Evolutionary conservation across 2,888 invertebrate species (phyloP).

Genomic region (Neria commutata): DNA sequence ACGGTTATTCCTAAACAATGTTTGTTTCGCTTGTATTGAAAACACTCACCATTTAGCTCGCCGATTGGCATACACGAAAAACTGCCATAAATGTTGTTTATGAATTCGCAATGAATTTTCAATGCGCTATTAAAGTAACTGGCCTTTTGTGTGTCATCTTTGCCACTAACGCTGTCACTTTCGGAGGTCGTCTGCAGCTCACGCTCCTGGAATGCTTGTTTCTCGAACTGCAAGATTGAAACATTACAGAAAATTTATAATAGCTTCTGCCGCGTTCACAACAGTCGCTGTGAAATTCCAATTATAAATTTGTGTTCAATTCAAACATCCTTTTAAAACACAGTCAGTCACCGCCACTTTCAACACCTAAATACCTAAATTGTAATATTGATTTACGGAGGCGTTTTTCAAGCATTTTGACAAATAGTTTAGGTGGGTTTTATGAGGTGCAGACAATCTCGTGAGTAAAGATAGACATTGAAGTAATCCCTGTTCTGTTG

Average conservation of each 20-base stretch:
- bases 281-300: too few species aligned
- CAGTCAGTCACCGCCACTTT: too few species aligned
- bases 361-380: too few species aligned
- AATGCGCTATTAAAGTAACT: constrained; percentile 69
- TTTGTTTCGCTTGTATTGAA: background rate
- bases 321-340: too few species aligned
- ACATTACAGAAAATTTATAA: too few species aligned
- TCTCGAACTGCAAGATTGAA: constrained; percentile 80
- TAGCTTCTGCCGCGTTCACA: too few species aligned
- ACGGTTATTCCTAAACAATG: background rate
- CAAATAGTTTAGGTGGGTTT: constrained; percentile 78
- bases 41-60: constrained; percentile 68
- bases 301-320: too few species aligned
- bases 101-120: constrained; percentile 69
- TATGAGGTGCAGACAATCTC: too few species aligned
- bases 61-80: constrained; percentile 73
- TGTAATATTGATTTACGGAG: too few species aligned
- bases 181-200: constrained; percentile 55
- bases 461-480: background rate
- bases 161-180: constrained; percentile 3
- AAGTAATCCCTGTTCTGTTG: background rate
- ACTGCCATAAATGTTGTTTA: constrained; percentile 86
- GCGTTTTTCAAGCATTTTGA: constrained; percentile 88
- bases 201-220: constrained; percentile 73
- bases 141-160: constrained; percentile 19